Evolutionary conservation across 2,888 invertebrate species (phyloP).

Genomic region (Drosophila formosana): DNA sequence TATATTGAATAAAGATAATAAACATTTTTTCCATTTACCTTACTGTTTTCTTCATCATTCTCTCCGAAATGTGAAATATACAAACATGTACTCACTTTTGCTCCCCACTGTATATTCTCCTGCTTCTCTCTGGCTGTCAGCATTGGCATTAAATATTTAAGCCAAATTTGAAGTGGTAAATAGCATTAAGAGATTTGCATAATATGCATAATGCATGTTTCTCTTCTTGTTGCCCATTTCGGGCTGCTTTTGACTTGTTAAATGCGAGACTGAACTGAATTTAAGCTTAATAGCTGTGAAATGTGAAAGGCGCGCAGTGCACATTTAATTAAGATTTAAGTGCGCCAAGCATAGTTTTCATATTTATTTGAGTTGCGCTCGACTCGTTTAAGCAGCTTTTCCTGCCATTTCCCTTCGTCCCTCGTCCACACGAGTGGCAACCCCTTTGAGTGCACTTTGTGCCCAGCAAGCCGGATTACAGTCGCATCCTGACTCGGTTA

Average conservation of each 20-base stretch:
- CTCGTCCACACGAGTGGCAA: background rate
- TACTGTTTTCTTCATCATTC: no score
- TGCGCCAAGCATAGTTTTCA: conserved; percentile 26
- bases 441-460: conserved; percentile 24
- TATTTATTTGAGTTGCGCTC: conserved; percentile 31
- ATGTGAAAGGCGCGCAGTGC: conserved; percentile 2
- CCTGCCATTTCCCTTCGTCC: background rate
- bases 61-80: no score
- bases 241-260: conserved; percentile 5
- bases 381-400: conserved; percentile 42
- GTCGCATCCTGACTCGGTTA: conserved; percentile 17
- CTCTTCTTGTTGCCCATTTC: background rate
- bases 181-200: conserved; percentile 73
- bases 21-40: no score
- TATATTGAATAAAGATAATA: no score
- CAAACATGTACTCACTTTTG: no score
- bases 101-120: background rate
- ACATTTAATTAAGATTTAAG: conserved; percentile 35
- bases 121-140: background rate
- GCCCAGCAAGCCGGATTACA: conserved; percentile 29
- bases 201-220: conserved; percentile 65
- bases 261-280: conserved; percentile 14
- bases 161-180: conserved; percentile 66
- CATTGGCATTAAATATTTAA: conserved; percentile 60
- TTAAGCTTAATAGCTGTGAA: conserved; percentile 24